phyloP scores from a whole-genome alignment of 1,140 invertebrate species.

The Zaprionus gabonicus region DNA sequence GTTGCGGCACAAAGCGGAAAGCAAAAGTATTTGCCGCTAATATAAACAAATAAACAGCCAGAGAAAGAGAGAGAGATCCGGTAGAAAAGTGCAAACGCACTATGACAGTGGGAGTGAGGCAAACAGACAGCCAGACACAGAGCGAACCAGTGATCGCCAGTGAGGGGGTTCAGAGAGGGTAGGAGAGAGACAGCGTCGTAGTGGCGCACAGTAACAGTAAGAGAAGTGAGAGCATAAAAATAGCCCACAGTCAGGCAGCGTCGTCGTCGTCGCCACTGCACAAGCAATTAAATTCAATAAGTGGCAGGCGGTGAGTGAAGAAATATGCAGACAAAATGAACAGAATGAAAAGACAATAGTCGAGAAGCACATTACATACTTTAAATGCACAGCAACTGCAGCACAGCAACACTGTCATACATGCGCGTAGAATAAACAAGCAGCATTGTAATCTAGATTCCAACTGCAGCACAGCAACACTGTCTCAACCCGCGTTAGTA shows the following conservation, averaged over 20 bases:
- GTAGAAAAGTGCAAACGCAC: constrained; percentile 44
- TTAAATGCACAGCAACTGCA: constrained; percentile 22
- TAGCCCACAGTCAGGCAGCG: constrained; percentile 47
- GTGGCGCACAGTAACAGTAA: constrained; percentile 42
- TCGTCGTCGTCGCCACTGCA: constrained; percentile 29
- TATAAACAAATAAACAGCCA: constrained; percentile 79
- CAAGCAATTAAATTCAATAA: constrained; percentile 79
- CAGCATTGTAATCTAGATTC: constrained; percentile 5
- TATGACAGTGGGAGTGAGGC: constrained; percentile 17
- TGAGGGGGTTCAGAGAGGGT: constrained; percentile 2
- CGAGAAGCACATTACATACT: constrained; percentile 8
- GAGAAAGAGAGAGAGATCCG: constrained; percentile 55
- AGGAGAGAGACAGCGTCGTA: constrained; percentile 10
- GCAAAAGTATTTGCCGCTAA: constrained; percentile 76
- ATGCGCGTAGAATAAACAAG: constrained; percentile 11
- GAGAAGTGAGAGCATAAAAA: constrained; percentile 67
- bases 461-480: too few relatives aligned
- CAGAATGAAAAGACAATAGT: constrained; percentile 49
- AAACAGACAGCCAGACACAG: background rate
- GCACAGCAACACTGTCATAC: constrained; percentile 33
- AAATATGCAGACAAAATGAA: constrained; percentile 54
- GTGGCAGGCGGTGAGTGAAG: constrained; percentile 63
- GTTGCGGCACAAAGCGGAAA: constrained; percentile 58
- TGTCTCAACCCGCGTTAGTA: too few relatives aligned
- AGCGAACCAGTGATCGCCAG: background rate